Evolutionary conservation across 37 sponge, comb jelly and placozoan species (phyloP), one percentile per base, ranked within the genome.

Genomic region (Amphimedon queenslandica): DNA sequence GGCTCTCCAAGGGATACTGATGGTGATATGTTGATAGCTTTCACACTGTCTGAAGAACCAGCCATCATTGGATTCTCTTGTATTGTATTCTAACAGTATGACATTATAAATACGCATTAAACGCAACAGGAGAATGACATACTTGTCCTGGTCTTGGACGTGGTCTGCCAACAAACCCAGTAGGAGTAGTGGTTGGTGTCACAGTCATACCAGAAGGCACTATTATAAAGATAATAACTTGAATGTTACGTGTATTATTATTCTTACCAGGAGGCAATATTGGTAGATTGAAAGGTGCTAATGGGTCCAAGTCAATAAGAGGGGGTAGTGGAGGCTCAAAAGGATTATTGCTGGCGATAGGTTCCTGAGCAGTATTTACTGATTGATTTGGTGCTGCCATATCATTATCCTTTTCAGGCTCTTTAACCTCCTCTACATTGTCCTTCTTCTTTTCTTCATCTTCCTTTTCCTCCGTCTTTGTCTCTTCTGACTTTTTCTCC

Each of bases 31-130:
- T 5, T 47, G 13, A 18, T 47, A 13, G 13, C 8, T 18, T 13
- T 8, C 8, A 47, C 24, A n/a, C 27, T 11, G 21, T 60, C 61
- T 20, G n/a, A 36, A 4, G 64, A 35, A 18, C 58, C 82, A 55
- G 85, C 76, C n/a, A n/a, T n/a, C 36, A 77, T 73, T 24, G 71
- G 71, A 60, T 84, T 84, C 79, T 84, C 79, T 25, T 63, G 51
- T 35, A 84, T 74, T 23, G 64, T 37, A 34, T 38, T 81, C 82
- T 81, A 63, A 4, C 53, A 40, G 29, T 4, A 37, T 33, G 37
- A 33, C 37, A 24, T 67, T 67, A 40, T 47, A 47, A 6, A 25
- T 70, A 4, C 25, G 30, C 24, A 42, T 27, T 18, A 53, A 55
- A 2, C 32, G 20, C 25, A 43, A 25, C 6, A 53, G 73, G 37